Conservation (phyloP, 2,888 invertebrate genomes). For the Drosophila neonasuta region DNA sequence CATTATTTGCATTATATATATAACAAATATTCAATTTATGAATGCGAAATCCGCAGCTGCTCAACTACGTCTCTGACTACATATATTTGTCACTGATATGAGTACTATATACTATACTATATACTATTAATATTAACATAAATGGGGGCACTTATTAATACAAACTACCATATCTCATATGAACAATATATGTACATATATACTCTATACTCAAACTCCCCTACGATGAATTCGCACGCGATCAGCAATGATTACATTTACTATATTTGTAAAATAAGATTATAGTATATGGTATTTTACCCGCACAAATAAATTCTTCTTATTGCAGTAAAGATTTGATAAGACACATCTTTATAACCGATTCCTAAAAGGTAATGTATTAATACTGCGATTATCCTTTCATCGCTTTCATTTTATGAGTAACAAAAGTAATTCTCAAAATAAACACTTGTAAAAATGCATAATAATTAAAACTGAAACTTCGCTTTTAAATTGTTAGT, state of each 20-base stretch:
- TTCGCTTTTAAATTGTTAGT: too few relatives aligned
- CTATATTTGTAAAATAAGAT: not conserved
- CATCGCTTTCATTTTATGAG: too few relatives aligned
- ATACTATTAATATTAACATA: not conserved
- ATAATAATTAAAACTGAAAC: too few relatives aligned
- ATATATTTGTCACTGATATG: not conserved
- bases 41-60: not conserved
- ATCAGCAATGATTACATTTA: not conserved
- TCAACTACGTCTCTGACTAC: not conserved
- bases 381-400: too few relatives aligned
- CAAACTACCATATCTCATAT: not conserved
- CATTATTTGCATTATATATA: not conserved
- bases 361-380: too few relatives aligned
- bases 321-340: too few relatives aligned
- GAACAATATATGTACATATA: not conserved
- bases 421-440: too few relatives aligned
- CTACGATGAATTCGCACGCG: conserved; percentile 2
- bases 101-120: too few relatives aligned
- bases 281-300: not conserved
- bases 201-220: not conserved
- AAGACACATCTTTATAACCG: too few relatives aligned
- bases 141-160: not conserved
- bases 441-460: too few relatives aligned
- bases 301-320: not conserved
- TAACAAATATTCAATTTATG: not conserved